These are phyloP conservation scores for Rhagoletis zephyria DNA, from an alignment of 1,140 invertebrate species.

Conservation along the genomic window DNA sequence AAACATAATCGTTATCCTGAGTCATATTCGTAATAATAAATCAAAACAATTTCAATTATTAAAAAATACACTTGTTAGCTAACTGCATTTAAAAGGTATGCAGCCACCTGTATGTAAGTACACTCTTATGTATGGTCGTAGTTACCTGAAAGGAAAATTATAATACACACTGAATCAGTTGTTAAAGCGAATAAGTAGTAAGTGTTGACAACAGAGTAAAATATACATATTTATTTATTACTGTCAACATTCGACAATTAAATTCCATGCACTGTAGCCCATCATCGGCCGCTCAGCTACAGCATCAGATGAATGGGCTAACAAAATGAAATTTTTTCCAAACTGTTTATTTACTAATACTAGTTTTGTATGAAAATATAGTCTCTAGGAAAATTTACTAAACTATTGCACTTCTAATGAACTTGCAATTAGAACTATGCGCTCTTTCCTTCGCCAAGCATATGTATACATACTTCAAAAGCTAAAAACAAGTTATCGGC, in stretches of 20 bases:
- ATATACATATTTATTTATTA: background rate
- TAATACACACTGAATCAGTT: background rate
- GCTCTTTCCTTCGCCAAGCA: no score
- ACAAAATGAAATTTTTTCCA: background rate
- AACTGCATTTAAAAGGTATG: background rate
- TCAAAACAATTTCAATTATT: background rate
- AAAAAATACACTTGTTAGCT: background rate
- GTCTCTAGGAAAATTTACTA: no score
- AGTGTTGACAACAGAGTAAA: background rate
- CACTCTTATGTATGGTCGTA: no score
- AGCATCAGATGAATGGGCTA: background rate
- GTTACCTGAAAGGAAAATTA: no score
- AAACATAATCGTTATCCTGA: no score
- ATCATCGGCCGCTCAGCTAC: background rate
- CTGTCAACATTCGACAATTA: background rate
- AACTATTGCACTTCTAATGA: no score
- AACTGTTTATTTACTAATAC: no score
- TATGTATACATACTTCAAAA: no score
- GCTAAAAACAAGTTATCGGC: no score
- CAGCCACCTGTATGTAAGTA: background rate
- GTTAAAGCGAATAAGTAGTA: background rate
- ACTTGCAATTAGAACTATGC: no score
- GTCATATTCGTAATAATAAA: background rate
- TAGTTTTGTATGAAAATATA: no score
- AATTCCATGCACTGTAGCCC: background rate